Percentiles rank a stretch among this genome's conserved stretches.
These are phyloP conservation scores for Drosophila formosana DNA, from an alignment of 2,888 invertebrate genomes.

Conservation along the genomic window DNA sequence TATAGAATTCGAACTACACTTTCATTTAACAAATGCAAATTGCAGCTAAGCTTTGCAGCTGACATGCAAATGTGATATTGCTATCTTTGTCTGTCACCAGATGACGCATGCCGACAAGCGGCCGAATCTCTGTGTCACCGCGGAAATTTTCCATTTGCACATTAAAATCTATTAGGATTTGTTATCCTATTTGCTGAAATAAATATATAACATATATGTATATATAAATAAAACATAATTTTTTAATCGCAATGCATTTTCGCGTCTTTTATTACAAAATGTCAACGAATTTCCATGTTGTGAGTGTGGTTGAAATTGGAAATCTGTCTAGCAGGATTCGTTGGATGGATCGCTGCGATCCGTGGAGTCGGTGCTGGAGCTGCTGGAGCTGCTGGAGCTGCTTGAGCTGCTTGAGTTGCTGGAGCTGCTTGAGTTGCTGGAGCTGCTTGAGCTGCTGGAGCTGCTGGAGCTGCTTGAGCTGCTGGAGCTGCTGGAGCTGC, in stretches of 20 bases:
- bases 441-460: no score
- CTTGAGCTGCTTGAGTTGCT: no score
- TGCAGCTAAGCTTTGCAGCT: neutral
- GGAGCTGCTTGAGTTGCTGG: no score
- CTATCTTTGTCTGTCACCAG: constrained; percentile 29
- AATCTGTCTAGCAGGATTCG: neutral
- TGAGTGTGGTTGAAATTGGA: constrained; percentile 1
- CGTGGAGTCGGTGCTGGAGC: constrained; percentile 15
- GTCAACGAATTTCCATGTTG: constrained; percentile 21
- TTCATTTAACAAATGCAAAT: constrained; percentile 32
- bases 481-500: neutral
- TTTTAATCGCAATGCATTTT: constrained; percentile 8
- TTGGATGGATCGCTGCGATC: constrained; percentile 28
- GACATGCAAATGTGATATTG: constrained; percentile 7
- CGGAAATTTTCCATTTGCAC: no score
- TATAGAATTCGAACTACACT: neutral
- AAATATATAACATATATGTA: no score
- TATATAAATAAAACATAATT: no score
- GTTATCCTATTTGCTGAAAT: no score
- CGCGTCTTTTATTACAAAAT: neutral
- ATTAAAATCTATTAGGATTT: no score
- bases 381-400: no score
- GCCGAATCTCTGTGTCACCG: no score
- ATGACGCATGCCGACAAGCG: constrained; percentile 71
- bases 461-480: neutral